Evolutionary conservation across 2,888 invertebrate genomes (phyloP), one percentile per base, ranked within the genome.

Genomic region (Melinaea marsaeus): DNA sequence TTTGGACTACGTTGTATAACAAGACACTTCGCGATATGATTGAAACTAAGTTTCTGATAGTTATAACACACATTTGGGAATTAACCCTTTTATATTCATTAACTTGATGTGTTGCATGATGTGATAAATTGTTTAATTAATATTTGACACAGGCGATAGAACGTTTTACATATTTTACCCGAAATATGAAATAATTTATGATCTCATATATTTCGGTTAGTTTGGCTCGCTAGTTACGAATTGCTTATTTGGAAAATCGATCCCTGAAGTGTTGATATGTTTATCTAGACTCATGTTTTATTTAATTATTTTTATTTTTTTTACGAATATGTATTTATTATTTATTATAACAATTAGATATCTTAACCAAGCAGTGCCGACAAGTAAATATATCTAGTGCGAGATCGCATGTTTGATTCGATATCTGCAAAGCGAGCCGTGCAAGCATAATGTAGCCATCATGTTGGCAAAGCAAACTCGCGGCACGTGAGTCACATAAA

Each of bases 21-120:
- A 84, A 83, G 81, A 79, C 72, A 86, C 86, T 81, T 86, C 86
- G 79, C 75, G 78, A 76, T 79, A 78, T 81, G 85, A 88, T 87
- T 88, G 87, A 85, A 87, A 85, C 82, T 79, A 72, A 75, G 75
- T 75, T 72, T 75, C 71, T 78, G 86, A 88, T 88, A 86, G 79
- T 79, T 84, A 88, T 88, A 87, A 75, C 79, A 85, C 80, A 84
- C 81, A 83, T 79, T 77, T 72, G 74, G 73, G 71, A 71, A 69
- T 75, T 79, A 80, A 83, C 82, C 85, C 81, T 67, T 64, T 65
- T 64, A 62, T 68, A 64, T 71, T 61, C 58, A 65, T 63, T 68
- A 62, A 63, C 54, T 58, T 56, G 47, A 58, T 55, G 56, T 55
- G 55, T 60, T 57, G 22, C 7, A 37, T 37, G 37, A 37, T 37